These are phyloP conservation scores for Anguilla megastoma DNA, from an alignment of 2,797 vertebrate genomes.

Conservation along the genomic window DNA sequence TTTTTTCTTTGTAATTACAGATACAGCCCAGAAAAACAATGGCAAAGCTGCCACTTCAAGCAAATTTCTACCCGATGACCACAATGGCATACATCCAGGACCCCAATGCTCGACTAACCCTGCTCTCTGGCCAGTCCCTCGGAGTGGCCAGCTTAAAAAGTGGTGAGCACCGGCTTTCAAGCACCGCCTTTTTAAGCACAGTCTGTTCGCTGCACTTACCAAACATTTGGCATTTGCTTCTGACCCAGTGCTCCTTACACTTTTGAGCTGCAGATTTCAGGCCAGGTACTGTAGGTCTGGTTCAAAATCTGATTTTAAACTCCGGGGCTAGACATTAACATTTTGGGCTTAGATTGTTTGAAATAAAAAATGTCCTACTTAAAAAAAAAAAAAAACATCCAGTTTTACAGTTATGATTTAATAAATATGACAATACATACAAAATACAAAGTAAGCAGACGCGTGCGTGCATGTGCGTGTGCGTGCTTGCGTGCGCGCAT, in stretches of 20 bases:
- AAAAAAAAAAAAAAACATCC: too few species aligned
- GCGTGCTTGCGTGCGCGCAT: too few species aligned
- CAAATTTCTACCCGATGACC: constrained; percentile 90
- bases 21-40: constrained; percentile 84
- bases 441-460: too few species aligned
- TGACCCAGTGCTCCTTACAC: background rate
- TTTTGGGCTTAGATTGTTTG: too few species aligned
- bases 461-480: too few species aligned
- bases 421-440: too few species aligned
- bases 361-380: too few species aligned
- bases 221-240: background rate
- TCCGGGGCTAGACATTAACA: too few species aligned
- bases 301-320: background rate
- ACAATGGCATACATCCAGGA: constrained; percentile 87
- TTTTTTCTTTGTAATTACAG: constrained; percentile 59
- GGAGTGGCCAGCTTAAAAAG: constrained; percentile 78
- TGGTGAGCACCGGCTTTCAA: constrained; percentile 62
- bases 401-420: too few species aligned
- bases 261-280: background rate
- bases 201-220: background rate
- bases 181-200: background rate
- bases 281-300: background rate
- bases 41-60: constrained; percentile 87
- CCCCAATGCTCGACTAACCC: constrained; percentile 66
- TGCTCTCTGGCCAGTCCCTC: constrained; percentile 86